Evolutionary conservation across 2,888 invertebrate species (phyloP), one percentile per base, ranked within the genome.

Genomic region (Phortica magna): DNA sequence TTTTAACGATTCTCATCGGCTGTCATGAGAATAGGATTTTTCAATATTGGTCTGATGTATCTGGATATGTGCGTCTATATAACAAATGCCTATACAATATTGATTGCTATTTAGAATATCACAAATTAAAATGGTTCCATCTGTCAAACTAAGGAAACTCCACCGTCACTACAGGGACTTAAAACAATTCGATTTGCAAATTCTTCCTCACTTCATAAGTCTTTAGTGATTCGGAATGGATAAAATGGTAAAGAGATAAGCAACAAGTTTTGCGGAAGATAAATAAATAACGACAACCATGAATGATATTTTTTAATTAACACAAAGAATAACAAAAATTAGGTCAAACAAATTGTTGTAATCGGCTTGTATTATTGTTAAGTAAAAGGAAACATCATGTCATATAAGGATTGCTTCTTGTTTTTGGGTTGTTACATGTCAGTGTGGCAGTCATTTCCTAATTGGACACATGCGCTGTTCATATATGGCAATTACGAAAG

Each of bases 371-470:
- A 48, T 48, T 48, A 48, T 12, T 48, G 48, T 14, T 22, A 19
- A 17, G 10, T 61, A 61, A 42, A 31, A 42, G n/a, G 14, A 55
- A 71, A 71, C 31, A 71, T 71, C 70, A 71, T 71, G 70, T 71
- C 70, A 53, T 53, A 71, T 10, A 55, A 39, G 70, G 70, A 71
- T 55, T 71, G 53, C 19, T 43, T 42, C 48, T 68, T 48, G 17
- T 31, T 68, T 41, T 76, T 73, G 72, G 75, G 65, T 73, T 77
- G 76, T 68, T 76, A 17, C 59, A 59, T 59, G 19, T 59, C 22
- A 19, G 19, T 10, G 10, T n/a, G 14, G n/a, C 7, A 68, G 14
- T 71, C 70, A 71, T 71, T 71, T 53, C 70, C 43, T 71, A 71
- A 71, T 71, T 71, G 70, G 70, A 71, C 70, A 71, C 70, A 71